phyloP scores from a whole-genome alignment of 2,888 invertebrate genomes.

The Metopia argyrocephala region DNA sequence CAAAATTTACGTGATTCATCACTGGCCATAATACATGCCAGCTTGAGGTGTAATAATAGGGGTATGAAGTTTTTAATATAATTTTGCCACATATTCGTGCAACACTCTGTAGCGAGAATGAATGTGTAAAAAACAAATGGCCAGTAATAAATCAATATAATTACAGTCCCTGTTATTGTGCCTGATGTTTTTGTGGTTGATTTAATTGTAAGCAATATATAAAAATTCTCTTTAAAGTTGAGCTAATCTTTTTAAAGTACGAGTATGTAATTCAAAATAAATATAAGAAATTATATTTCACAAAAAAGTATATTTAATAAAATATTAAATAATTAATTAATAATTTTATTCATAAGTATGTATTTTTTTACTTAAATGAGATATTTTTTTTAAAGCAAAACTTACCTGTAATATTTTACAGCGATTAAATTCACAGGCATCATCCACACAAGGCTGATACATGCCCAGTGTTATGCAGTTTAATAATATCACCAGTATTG shows the following conservation, averaged over 20 bases:
- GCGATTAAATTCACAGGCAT: slow-evolving; percentile 91
- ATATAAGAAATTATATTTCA: not conserved
- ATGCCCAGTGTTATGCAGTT: slow-evolving; percentile 99
- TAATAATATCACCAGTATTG: slow-evolving; percentile 98
- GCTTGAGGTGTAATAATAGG: not conserved
- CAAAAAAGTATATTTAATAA: not conserved
- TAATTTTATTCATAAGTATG: not conserved
- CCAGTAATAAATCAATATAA: not conserved
- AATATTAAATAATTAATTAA: slow-evolving; percentile 12
- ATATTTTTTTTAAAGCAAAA: slow-evolving; percentile 30
- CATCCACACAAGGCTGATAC: slow-evolving; percentile 99
- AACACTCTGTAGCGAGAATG: no score
- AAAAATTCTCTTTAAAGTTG: no score
- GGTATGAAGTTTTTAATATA: no score
- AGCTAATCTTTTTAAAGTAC: not conserved
- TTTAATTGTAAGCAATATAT: not conserved
- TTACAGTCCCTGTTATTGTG: not conserved
- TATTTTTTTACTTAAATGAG: not conserved
- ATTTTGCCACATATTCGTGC: no score
- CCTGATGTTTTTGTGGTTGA: not conserved
- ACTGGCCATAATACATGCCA: not conserved
- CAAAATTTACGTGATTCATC: not conserved
- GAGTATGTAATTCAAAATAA: not conserved
- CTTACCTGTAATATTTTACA: slow-evolving; percentile 94
- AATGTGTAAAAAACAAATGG: no score